Evolutionary conservation across 2,113 vertebrate species (phyloP), one percentile per base, ranked within the genome.

Genomic region (Sander lucioperca): DNA sequence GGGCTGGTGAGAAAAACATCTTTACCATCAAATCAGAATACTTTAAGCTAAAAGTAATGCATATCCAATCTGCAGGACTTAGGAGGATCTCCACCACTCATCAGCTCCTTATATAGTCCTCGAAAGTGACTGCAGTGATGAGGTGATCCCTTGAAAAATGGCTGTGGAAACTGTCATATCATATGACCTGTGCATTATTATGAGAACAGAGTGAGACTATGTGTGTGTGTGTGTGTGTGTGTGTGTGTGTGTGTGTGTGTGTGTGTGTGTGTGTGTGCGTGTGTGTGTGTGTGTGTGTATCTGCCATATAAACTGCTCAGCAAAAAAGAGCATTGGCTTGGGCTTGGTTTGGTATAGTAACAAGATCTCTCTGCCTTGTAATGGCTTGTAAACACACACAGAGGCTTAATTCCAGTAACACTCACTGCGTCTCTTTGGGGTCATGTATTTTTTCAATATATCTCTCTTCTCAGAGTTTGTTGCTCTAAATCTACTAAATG

Each of bases 1-100:
- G n/a, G 18, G 54, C 27, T 18, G 62, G 19, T 10, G 77, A 79
- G 25, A 76, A 45, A 73, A 82, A 14, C 92, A 93, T 94, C 16
- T 84, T 84, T 1, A 68, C 12, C 39, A 69, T 2, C 30, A 43
- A 2, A 36, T 61, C 5, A 36, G n/a, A 33, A 57, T 3, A 2
- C 21, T 75, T 63, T 2, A 25, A 13, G 39, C 1, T 21, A 16
- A 76, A 62, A 0, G 2, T 7, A 13, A 48, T n/a, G 33, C 1
- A n/a, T 4, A 21, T 53, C 23, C 39, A 48, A 5, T 19, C 12
- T 23, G 11, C 36, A 62, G 23, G 61, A 61, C 0, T 51, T 19
- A 30, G 19, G 27, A 48, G 4, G 53, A 63, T 21, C 3, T 63
- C 9, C 15, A 4, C 36, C 33, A 7, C 50, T 80, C 50, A 45